These are phyloP conservation scores for Australoheros facetus DNA, from an alignment of 2,797 vertebrate genomes.

Conservation along the genomic window DNA sequence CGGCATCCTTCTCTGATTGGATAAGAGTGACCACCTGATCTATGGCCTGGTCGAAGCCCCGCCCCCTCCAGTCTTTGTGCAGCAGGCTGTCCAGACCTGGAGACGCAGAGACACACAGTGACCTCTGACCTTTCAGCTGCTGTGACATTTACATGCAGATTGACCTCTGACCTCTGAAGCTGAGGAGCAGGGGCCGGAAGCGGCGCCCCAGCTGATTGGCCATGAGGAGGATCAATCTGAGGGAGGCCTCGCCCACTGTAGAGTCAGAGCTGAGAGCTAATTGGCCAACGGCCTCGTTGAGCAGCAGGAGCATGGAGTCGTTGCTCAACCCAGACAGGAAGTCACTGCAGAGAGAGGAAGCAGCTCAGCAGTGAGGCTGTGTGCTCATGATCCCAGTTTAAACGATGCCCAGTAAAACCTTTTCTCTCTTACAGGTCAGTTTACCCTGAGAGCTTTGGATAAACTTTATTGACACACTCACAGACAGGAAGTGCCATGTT, in stretches of 20 bases:
- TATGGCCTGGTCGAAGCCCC: conserved; percentile 87
- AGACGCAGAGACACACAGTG: conserved; percentile 34
- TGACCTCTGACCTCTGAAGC: conserved; percentile 86
- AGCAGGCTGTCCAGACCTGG: conserved; percentile 85
- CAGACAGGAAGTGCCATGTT: conserved; percentile 26
- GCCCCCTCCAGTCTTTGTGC: conserved; percentile 88
- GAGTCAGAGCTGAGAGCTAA: conserved; percentile 86
- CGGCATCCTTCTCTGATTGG: conserved; percentile 60
- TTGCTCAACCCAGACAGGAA: conserved; percentile 77
- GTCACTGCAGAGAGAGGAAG: conserved; percentile 65
- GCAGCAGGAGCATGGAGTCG: conserved; percentile 79
- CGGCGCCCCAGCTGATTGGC: conserved; percentile 75
- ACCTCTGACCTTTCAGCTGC: conserved; percentile 1
- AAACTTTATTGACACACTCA: background rate
- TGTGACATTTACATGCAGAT: background rate
- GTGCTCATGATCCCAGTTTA: too few species aligned
- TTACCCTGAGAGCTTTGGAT: background rate
- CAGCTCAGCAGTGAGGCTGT: background rate
- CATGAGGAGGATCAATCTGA: conserved; percentile 84
- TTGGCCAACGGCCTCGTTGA: conserved; percentile 90
- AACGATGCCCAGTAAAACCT: background rate
- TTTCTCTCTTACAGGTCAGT: background rate
- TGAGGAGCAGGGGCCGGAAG: conserved; percentile 73
- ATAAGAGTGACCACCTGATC: conserved; percentile 83
- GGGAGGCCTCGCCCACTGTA: conserved; percentile 81